Base-by-base conservation (phyloP, 2,888 invertebrate species). In the Chrysotoxum bicinctum region DNA sequence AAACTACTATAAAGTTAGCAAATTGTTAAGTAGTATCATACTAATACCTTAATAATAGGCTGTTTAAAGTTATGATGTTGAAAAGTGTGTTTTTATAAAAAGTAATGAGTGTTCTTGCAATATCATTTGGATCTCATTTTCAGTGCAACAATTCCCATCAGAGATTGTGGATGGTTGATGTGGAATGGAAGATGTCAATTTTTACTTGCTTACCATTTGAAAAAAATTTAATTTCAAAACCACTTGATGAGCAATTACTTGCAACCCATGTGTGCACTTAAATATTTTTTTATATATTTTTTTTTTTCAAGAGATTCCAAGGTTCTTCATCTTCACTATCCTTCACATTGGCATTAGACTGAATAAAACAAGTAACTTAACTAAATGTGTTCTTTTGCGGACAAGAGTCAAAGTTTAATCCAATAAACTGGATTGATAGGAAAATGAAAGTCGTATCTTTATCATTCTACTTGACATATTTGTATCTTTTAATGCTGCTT, bases 391-490 rank as follows among this genome's bases (percentile, higher is more conserved):
- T 21, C n/a, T 43, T 26, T 62, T 62, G n/a, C 30, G 43, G 26
- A 30, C 62, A 62, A 62, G 30, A 43, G 58, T 58, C 43, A 62
- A 43, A 62, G 62, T 48, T 32, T 48, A 66, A 66, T 66, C 64
- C 48, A 66, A 66, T 66, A 16, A 45, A 66, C 30, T 48, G 48
- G 64, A 66, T 66, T 66, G 64, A 66, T 66, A 48, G 48, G 64
- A 21, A 66, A 66, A 66, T 66, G 45, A 66, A 66, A 66, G 64
- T 66, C 64, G 64, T 66, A 66, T 66, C 64, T 66, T 19, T 66
- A 66, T 66, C 64, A 48, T 66, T 66, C 32, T 30, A 48, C 64
- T 48, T 48, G 48, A 66, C 64, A 19, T 9, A 66, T 32, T 48
- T 32, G 64, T 43, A 62, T 62, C 43, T 26, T 62, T 48, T 48